Evolutionary conservation across 1,140 invertebrate genomes (phyloP).

Genomic region (Scaptomyza hsui): DNA sequence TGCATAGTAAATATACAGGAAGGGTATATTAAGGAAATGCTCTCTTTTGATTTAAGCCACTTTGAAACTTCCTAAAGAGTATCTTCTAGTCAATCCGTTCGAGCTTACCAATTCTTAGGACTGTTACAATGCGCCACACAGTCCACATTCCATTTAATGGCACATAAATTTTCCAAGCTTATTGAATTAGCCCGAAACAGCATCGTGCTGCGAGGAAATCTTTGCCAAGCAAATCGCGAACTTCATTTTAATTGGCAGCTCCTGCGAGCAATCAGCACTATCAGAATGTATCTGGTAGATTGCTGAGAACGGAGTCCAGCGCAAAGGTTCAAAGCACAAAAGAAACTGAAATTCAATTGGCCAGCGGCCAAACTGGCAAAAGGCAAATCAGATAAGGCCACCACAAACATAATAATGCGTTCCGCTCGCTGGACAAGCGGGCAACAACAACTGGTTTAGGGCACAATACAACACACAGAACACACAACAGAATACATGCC

Average conservation of each 20-base stretch:
- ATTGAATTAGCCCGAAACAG: slow-evolving; percentile 65
- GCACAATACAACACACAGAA: slow-evolving; percentile 12
- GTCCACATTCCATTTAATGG: slow-evolving; percentile 30
- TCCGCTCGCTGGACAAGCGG: slow-evolving; percentile 32
- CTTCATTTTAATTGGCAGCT: slow-evolving; percentile 74
- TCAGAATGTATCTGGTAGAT: slow-evolving; percentile 43
- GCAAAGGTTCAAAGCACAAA: slow-evolving; percentile 54
- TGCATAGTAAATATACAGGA: background rate
- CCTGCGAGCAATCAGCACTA: slow-evolving; percentile 64
- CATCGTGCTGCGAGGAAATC: slow-evolving; percentile 18
- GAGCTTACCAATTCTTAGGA: background rate
- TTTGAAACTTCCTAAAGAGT: background rate
- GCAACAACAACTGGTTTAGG: slow-evolving; percentile 43
- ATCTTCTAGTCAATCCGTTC: background rate
- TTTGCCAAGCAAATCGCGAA: slow-evolving; percentile 50
- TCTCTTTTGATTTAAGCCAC: no score
- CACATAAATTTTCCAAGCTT: slow-evolving; percentile 53
- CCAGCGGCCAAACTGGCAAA: slow-evolving; percentile 40
- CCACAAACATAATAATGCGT: slow-evolving; percentile 57
- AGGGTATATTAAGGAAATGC: background rate
- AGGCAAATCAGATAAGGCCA: slow-evolving; percentile 74
- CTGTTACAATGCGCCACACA: slow-evolving; percentile 11
- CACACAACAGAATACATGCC: slow-evolving; percentile 31
- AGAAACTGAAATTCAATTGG: slow-evolving; percentile 58
- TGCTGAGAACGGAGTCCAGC: slow-evolving; percentile 7